Evolutionary conservation across 2,797 vertebrate genomes (phyloP).

Genomic region (Dendrocincla tyrannina): DNA sequence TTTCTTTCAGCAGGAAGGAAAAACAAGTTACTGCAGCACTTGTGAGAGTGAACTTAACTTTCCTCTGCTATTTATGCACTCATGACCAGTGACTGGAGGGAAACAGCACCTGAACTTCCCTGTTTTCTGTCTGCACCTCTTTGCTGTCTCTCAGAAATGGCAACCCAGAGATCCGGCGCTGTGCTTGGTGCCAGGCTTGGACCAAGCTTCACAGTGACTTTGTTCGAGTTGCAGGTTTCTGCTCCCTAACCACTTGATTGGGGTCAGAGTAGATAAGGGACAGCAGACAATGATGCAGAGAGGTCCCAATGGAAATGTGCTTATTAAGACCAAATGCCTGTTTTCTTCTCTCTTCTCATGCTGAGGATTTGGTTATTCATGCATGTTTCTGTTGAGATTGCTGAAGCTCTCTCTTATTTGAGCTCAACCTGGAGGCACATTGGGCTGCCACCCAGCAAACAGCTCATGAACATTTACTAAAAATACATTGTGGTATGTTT

Average conservation of each 20-base stretch:
- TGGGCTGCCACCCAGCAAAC: conserved; percentile 24
- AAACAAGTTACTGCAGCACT: background rate
- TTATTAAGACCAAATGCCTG: background rate
- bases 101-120: background rate
- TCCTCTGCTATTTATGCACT: background rate
- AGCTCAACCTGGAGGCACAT: background rate
- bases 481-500: background rate
- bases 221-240: background rate
- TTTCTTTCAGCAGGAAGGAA: background rate
- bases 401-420: conserved; percentile 4
- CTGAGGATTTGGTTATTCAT: background rate
- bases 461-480: conserved; percentile 27
- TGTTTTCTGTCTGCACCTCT: background rate
- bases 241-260: background rate
- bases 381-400: background rate
- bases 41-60: background rate
- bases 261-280: background rate
- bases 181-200: background rate
- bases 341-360: background rate
- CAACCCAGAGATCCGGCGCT: background rate
- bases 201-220: background rate
- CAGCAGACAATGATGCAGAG: background rate
- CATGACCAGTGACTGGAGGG: background rate
- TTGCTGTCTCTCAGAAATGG: background rate
- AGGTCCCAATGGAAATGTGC: background rate